phyloP scores from a whole-genome alignment of 2,797 vertebrate species.

The Hydrophis major region DNA sequence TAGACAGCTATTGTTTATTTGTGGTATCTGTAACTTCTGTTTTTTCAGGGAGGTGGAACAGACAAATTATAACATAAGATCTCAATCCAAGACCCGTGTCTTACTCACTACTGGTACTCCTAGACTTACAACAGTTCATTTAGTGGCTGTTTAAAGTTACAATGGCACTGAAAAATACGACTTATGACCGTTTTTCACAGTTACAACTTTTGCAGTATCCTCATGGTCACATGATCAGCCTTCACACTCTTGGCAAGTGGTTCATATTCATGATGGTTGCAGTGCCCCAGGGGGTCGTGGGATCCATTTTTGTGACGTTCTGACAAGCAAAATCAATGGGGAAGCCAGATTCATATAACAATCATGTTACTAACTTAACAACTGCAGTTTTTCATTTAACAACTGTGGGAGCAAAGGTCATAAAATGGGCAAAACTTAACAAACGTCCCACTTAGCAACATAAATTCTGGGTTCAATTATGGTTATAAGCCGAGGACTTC shows the following conservation, averaged over 20 bases:
- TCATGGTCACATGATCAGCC: not conserved
- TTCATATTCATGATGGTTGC: not conserved
- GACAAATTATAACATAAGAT: not conserved
- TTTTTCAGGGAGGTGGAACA: not conserved
- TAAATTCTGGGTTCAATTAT: not conserved
- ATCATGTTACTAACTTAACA: not conserved
- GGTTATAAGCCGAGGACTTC: not conserved
- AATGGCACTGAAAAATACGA: not conserved
- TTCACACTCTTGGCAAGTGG: not conserved
- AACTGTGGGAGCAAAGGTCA: not conserved
- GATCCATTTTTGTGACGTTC: not conserved
- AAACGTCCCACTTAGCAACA: not conserved
- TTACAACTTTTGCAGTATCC: not conserved
- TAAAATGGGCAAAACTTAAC: not conserved
- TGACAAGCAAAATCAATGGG: not conserved
- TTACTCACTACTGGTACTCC: not conserved
- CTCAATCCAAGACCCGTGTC: not conserved
- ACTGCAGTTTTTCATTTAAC: not conserved
- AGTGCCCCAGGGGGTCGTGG: not conserved
- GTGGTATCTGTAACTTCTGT: not conserved
- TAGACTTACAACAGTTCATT: not conserved
- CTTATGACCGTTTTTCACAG: not conserved
- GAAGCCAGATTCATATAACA: not conserved
- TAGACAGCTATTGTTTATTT: not conserved
- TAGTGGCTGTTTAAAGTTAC: not conserved